Percentiles rank a stretch among this genome's conserved stretches.
phyloP scores from a whole-genome alignment of 2,113 vertebrate species.

The Elephantulus edwardii region DNA sequence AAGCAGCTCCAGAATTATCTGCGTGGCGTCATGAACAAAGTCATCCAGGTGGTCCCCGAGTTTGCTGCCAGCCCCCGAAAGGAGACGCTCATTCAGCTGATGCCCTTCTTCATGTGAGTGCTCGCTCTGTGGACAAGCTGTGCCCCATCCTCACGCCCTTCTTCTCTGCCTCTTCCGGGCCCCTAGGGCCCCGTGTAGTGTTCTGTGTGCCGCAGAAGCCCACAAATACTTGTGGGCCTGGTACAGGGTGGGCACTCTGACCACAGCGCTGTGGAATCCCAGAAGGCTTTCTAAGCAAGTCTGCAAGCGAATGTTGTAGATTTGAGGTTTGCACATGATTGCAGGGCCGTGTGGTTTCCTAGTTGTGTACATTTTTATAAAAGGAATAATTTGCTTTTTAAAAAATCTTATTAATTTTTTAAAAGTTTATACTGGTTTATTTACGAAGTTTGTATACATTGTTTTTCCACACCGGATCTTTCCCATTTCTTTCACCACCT shows the following conservation, averaged over 20 bases:
- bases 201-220: rapidly evolving
- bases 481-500: too few relatives aligned
- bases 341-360: background rate
- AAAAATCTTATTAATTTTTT: too few relatives aligned
- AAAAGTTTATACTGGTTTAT: too few relatives aligned
- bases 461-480: too few relatives aligned
- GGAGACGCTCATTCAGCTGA: slow-evolving; percentile 92
- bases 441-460: too few relatives aligned
- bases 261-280: rapidly evolving
- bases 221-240: background rate
- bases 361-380: background rate
- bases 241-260: rapidly evolving
- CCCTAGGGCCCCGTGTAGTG: rapidly evolving
- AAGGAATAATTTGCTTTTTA: background rate
- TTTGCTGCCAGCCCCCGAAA: slow-evolving; percentile 93
- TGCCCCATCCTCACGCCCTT: rapidly evolving
- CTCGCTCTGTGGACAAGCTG: background rate
- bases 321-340: background rate
- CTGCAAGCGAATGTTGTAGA: rapidly evolving
- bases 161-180: background rate
- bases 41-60: slow-evolving; percentile 95
- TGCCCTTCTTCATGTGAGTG: slow-evolving; percentile 98
- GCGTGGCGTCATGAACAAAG: slow-evolving; percentile 96
- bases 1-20: slow-evolving; percentile 97
- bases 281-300: rapidly evolving